A percentile compares a stretch with the other conserved stretches of the same genome.
phyloP scores from a whole-genome alignment of 2,113 vertebrate species.

The Cryptoleucopteryx plumbea region DNA sequence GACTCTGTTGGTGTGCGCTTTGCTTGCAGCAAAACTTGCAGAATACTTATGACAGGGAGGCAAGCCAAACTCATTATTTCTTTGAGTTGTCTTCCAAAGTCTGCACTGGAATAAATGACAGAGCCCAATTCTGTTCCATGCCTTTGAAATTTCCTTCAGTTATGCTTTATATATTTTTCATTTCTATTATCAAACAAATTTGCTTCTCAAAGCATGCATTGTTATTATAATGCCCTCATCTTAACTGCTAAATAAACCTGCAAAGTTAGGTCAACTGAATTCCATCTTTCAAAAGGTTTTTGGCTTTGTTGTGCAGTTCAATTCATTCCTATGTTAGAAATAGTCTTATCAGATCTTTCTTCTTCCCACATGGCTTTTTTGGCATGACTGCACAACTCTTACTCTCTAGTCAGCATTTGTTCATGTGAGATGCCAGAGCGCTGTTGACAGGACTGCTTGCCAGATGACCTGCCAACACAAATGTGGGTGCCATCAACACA shows the following conservation, averaged over 20 bases:
- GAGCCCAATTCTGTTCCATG: not conserved
- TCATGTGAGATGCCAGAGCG: not conserved
- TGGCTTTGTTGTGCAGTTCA: not conserved
- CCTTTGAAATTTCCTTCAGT: not conserved
- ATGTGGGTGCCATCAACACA: not conserved
- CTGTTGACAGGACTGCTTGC: not conserved
- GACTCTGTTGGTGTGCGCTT: not conserved
- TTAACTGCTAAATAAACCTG: not conserved
- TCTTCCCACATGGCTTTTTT: not conserved
- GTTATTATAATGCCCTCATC: not conserved
- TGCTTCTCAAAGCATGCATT: not conserved
- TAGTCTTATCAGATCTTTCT: not conserved
- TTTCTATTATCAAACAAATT: not conserved
- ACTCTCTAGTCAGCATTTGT: not conserved
- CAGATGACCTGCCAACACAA: not conserved
- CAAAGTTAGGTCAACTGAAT: not conserved
- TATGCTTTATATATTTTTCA: not conserved
- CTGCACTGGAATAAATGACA: not conserved
- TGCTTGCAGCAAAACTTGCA: not conserved
- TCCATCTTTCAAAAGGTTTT: not conserved
- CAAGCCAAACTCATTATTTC: slow-evolving; percentile 6
- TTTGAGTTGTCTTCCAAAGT: not conserved
- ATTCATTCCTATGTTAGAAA: not conserved
- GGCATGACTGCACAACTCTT: not conserved
- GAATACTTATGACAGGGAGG: not conserved